Conservation (phyloP, 2,113 vertebrate species). For the Globicephala melas region DNA sequence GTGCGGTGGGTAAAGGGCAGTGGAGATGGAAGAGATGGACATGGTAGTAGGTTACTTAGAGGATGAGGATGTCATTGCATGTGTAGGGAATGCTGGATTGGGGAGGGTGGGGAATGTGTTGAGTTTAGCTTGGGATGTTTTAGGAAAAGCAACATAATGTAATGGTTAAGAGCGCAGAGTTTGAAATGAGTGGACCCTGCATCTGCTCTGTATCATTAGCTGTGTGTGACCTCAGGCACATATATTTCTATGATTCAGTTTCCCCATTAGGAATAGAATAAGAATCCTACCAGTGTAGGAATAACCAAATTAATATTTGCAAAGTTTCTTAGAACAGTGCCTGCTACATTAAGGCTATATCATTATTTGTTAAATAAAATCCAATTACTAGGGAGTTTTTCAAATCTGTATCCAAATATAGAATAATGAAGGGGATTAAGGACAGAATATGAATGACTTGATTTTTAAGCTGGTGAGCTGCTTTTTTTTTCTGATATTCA, state of each 20-base stretch:
- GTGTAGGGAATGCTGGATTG: not conserved
- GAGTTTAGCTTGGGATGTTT: not conserved
- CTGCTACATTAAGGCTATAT: not conserved
- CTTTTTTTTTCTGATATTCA: not conserved
- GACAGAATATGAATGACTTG: not conserved
- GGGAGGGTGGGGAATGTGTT: not conserved
- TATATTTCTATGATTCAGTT: not conserved
- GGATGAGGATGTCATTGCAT: not conserved
- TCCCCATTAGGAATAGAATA: not conserved
- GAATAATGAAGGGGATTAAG: not conserved
- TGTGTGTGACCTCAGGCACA: not conserved
- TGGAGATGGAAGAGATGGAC: not conserved
- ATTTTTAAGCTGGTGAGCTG: not conserved
- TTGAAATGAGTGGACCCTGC: not conserved
- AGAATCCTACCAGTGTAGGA: not conserved
- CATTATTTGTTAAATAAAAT: constrained; percentile 2
- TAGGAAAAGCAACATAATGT: not conserved
- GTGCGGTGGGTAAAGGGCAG: not conserved
- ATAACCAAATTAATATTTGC: not conserved
- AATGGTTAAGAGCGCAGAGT: not conserved
- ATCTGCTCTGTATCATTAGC: not conserved
- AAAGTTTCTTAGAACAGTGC: not conserved
- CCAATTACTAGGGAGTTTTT: not conserved
- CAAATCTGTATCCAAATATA: not conserved
- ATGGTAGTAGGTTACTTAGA: not conserved